Base-by-base conservation (phyloP, 53 echinoderm and acorn worm species). In the Echinometra lucunter region DNA sequence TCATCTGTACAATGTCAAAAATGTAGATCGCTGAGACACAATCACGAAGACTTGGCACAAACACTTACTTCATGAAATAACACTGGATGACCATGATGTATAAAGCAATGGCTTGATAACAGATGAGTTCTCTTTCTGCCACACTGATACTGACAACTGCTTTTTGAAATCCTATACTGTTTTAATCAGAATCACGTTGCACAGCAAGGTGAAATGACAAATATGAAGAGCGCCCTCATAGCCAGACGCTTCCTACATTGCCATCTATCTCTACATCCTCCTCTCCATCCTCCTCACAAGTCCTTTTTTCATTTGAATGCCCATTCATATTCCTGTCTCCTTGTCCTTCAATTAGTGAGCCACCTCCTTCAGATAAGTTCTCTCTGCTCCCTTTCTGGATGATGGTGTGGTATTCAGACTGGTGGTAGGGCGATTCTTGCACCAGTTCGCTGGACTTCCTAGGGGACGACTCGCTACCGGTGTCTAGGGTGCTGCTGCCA, bases 401-500 rank as follows among this genome's bases (percentile, higher is more conserved):
- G 94, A 94, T 94, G 85, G 15, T 25, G 0, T 57, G 82, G 44
- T 94, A 94, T 44, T 82, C 83, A 0, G 94, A 82, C 23, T 60
- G 82, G 83, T 95, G 88, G 90, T 98, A 96, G 66, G 95, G 67
- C 9, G 97, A 96, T 10, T 95, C 98, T 32, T 57, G 87, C n/a
- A 89, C 91, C 37, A 94, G 94, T 15, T 96, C 94, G 11, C 58
- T 42, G 42, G 96, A 83, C 66, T 98, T 98, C 37, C 95, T 94
- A 11, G 97, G 97, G 32, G 97, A 98, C 1, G 98, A 98, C 93
- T 98, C 98, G 92, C 97, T 97, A 66, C 89, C 89, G 42, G 97
- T 97, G 94, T 98, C 98, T 44, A 98, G 92, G 93, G 97, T 98
- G 90, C 97, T 97, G 97, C 98, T 98, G 49, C 98, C 98, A 78